Base-by-base conservation (phyloP, 1,140 invertebrate genomes). In the Bacillus rossius region DNA sequence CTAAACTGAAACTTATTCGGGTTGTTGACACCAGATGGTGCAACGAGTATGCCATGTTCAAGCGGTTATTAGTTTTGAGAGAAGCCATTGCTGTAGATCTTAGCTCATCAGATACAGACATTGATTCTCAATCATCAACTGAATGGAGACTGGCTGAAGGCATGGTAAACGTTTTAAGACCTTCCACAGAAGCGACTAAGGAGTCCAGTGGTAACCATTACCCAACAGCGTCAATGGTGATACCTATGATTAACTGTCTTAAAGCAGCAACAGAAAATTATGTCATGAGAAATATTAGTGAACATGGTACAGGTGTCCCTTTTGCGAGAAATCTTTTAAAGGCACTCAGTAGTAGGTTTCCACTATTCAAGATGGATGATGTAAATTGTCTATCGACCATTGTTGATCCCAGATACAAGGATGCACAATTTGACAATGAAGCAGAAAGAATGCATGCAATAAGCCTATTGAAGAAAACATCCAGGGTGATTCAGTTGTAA, bases 21-120 rank as follows among this genome's bases (percentile, higher is more conserved):
- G 62, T 66, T 61, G 62, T 68, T 38, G 14, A 34, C n/a, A 67
- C 61, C 19, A n/a, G 61, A 17, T 69, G 67, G 64, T 66, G 67
- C 29, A 60, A 57, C 38, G 56, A 55, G 29, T 67, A 61, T 62
- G 59, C 64, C 16, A 69, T 67, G 66, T 8, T 69, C 22, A 38
- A 62, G 16, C 37, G 59, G 40, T 61, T 62, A 23, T 34, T 61
- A 13, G 51, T 65, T 34, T 55, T 65, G 37, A 67, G 67, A 51
- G 16, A 45, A 25, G 42, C 61, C 3, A 58, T 63, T 51, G 42
- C 45, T 29, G 51, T 23, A n/a, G 43, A 56, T 7, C 13, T 56
- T 29, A 42, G 29, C 10, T 34, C 29, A 7, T 34, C 55, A 22
- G 19, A 56, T 34, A 19, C 42, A 22, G 37, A 34, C 40, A n/a